Percentiles rank a stretch among this genome's conserved stretches.
phyloP scores from a whole-genome alignment of 2,113 vertebrate species.

The Merops nubicus region DNA sequence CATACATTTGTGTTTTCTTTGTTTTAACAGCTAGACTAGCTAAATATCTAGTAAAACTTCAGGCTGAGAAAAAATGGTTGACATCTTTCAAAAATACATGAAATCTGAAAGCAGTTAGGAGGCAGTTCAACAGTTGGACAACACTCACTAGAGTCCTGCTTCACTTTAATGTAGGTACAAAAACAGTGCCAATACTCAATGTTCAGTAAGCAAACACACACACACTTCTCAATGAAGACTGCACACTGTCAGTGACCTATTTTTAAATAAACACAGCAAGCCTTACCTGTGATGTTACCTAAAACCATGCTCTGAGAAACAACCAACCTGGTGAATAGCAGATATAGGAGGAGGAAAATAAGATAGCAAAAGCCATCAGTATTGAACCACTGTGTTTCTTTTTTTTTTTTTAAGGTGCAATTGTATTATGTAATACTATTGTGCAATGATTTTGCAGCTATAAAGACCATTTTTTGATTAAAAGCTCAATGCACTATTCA shows the following conservation, averaged over 20 bases:
- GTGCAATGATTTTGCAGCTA: slow-evolving; percentile 49
- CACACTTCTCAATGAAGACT: slow-evolving; percentile 11
- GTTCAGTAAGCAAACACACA: slow-evolving; percentile 12
- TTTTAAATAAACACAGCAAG: slow-evolving; percentile 63
- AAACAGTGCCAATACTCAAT: background rate
- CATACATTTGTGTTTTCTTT: background rate
- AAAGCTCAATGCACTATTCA: slow-evolving; percentile 69
- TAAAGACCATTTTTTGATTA: slow-evolving; percentile 71
- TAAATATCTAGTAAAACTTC: background rate
- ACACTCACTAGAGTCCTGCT: background rate
- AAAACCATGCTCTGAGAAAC: slow-evolving; percentile 34
- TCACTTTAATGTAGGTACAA: background rate
- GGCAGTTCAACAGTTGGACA: slow-evolving; percentile 50
- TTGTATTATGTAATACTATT: slow-evolving; percentile 38
- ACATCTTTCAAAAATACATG: background rate
- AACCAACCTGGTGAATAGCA: slow-evolving; percentile 19
- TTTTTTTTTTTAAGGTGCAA: background rate
- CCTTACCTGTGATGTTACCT: background rate
- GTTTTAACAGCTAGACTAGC: slow-evolving; percentile 14
- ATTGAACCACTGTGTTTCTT: background rate
- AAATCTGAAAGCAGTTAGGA: background rate
- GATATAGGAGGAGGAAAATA: slow-evolving; percentile 47
- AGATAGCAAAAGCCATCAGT: slow-evolving; percentile 18
- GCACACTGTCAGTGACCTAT: slow-evolving; percentile 44
- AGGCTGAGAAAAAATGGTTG: background rate